These are phyloP conservation scores for Brienomyrus brachyistius DNA, from an alignment of 2,113 vertebrate species.

Conservation along the genomic window DNA sequence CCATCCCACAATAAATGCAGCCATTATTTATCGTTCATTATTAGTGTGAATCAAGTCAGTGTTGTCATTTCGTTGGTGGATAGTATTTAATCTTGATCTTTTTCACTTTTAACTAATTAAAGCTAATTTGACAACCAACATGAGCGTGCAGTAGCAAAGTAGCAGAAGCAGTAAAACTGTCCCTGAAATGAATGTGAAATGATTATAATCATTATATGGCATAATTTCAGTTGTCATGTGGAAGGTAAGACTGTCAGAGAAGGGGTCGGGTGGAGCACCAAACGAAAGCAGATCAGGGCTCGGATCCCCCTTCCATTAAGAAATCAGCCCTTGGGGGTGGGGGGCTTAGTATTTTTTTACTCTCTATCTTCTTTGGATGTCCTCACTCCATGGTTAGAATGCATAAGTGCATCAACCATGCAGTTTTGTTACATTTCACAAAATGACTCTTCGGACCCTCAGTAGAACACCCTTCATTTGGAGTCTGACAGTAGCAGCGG, in stretches of 20 bases:
- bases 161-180: not conserved
- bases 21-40: not conserved
- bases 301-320: not conserved
- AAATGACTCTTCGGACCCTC: not conserved
- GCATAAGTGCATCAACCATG: not conserved
- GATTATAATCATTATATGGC: not conserved
- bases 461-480: not conserved
- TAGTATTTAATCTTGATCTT: not conserved
- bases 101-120: not conserved
- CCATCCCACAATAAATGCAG: not conserved
- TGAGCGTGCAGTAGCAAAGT: not conserved
- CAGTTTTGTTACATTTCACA: not conserved
- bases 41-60: not conserved
- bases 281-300: not conserved
- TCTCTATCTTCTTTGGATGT: not conserved
- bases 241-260: not conserved
- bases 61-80: not conserved
- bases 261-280: not conserved
- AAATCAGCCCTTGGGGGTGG: not conserved
- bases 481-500: not conserved
- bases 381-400: not conserved
- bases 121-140: not conserved
- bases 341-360: not conserved
- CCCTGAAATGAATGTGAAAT: not conserved
- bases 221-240: not conserved